These are phyloP conservation scores for Lamellibrachia columna DNA, from an alignment of 2,888 invertebrate species.

Conservation along the genomic window DNA sequence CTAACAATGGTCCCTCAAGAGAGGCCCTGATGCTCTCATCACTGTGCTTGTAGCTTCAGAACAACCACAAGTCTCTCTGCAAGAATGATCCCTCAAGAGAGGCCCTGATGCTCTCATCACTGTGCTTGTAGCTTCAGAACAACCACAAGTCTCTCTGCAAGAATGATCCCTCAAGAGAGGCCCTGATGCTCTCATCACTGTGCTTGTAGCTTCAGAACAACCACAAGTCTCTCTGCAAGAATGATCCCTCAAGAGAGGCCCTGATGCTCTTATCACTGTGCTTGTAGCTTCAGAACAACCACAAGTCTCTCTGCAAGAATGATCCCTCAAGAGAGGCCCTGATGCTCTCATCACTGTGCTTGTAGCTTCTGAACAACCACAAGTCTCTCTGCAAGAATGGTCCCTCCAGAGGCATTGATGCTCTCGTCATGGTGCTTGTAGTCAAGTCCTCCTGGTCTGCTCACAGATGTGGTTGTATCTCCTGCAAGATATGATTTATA, in stretches of 20 bases:
- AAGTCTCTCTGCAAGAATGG: background rate
- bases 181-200: background rate
- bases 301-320: background rate
- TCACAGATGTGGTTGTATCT: constrained; percentile 61
- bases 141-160: background rate
- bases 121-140: background rate
- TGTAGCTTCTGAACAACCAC: background rate
- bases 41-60: background rate
- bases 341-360: background rate
- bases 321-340: background rate
- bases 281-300: no score
- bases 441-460: constrained; percentile 45
- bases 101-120: no score
- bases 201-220: background rate
- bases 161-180: no score
- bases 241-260: background rate
- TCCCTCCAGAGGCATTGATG: background rate
- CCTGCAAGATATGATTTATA: constrained; percentile 45
- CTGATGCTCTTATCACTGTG: background rate
- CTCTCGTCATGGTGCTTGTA: background rate
- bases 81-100: background rate
- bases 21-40: background rate
- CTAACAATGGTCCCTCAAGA: background rate
- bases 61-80: background rate
- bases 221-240: background rate